Evolutionary conservation across 2,888 invertebrate genomes (phyloP).

Genomic region (Tridacna crocea): DNA sequence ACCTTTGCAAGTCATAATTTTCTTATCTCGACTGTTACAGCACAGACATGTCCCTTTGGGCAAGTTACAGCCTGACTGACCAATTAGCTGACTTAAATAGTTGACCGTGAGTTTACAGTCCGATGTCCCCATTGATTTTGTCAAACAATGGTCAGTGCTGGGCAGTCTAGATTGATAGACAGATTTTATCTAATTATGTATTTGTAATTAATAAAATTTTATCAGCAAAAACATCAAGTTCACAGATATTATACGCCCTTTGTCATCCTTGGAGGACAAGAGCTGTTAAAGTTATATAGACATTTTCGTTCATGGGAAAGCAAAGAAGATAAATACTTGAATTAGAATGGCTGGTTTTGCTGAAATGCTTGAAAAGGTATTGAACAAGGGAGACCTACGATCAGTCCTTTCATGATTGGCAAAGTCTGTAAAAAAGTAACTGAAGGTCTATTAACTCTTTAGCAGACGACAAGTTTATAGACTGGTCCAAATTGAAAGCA

Average conservation of each 20-base stretch:
- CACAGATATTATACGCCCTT: not conserved
- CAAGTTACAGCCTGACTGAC: constrained; percentile 23
- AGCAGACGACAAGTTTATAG: too few species aligned
- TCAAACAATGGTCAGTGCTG: constrained; percentile 18
- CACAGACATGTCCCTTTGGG: constrained; percentile 21
- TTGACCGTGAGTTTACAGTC: constrained; percentile 28
- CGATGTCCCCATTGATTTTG: constrained; percentile 13
- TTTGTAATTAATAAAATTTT: constrained; percentile 25
- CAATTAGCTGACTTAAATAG: constrained; percentile 27
- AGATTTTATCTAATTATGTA: constrained; percentile 16
- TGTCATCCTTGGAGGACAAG: not conserved
- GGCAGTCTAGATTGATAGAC: constrained; percentile 1
- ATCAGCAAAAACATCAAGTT: not conserved
- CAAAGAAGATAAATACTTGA: too few species aligned
- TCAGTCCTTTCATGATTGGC: too few species aligned
- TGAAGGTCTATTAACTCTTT: too few species aligned
- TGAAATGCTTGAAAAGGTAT: too few species aligned
- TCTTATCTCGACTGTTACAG: constrained; percentile 18
- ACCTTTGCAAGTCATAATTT: not conserved
- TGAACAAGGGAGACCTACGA: too few species aligned
- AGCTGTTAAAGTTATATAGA: too few species aligned
- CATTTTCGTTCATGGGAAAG: too few species aligned
- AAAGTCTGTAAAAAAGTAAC: too few species aligned
- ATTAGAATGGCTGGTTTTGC: too few species aligned
- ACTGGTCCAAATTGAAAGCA: too few species aligned